Evolutionary conservation across 2,888 invertebrate species (phyloP).

Genomic region (Sphaeridia pumilis): DNA sequence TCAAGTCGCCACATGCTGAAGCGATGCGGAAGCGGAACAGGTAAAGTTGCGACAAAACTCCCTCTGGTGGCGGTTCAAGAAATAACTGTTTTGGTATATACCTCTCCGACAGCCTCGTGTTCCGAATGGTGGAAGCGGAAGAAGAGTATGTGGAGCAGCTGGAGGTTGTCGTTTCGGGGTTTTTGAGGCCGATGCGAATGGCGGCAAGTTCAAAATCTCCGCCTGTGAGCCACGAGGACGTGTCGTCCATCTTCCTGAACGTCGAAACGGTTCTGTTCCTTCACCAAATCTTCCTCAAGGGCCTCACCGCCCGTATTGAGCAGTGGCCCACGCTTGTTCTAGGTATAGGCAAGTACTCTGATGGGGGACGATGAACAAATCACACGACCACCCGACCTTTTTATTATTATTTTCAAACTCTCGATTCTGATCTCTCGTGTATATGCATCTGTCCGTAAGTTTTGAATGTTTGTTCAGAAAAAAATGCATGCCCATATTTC

Average conservation of each 20-base stretch:
- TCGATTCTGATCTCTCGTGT: too few relatives aligned
- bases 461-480: constrained; percentile 14
- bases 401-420: constrained; percentile 21
- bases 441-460: constrained; percentile 23
- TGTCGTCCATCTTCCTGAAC: constrained; percentile 86
- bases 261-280: constrained; percentile 75
- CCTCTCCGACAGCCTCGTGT: constrained; percentile 56
- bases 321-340: constrained; percentile 87
- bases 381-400: constrained; percentile 29
- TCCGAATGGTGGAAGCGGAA: constrained; percentile 85
- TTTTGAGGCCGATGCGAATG: constrained; percentile 82
- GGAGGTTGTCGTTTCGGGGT: constrained; percentile 72
- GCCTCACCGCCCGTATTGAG: constrained; percentile 78
- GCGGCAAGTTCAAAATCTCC: constrained; percentile 65
- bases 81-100: constrained; percentile 5
- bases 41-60: constrained; percentile 40
- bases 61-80: too few relatives aligned
- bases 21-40: constrained; percentile 86
- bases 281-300: constrained; percentile 88
- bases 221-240: constrained; percentile 83
- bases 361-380: constrained; percentile 23
- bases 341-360: constrained; percentile 43
- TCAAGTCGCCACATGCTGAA: constrained; percentile 85
- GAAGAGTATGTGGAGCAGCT: constrained; percentile 86
- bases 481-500: too few relatives aligned